Conservation (phyloP, 2,888 invertebrate species). For the Orchesellides sinensis region DNA sequence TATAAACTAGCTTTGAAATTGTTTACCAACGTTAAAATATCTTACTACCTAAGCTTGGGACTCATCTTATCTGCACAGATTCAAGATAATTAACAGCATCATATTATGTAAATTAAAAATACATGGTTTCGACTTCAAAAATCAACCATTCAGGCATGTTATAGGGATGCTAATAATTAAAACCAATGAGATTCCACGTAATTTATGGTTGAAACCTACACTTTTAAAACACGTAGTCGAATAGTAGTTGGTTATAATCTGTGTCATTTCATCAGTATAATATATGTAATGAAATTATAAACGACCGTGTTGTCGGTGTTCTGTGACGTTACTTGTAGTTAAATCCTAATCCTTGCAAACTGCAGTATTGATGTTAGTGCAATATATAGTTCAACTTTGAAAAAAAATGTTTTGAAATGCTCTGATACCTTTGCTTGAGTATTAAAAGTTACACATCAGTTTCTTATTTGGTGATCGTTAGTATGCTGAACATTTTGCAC, state of each 20-base stretch:
- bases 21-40: constrained; percentile 12
- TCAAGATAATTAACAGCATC: constrained; percentile 5
- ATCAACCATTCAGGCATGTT: too few species aligned
- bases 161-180: constrained; percentile 5
- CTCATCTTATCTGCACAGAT: constrained; percentile 24
- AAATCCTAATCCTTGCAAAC: neutral
- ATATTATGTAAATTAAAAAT: constrained; percentile 12
- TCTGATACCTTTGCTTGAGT: too few species aligned
- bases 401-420: neutral
- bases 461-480: too few species aligned
- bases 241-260: constrained; percentile 25
- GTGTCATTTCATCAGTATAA: constrained; percentile 21
- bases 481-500: too few species aligned
- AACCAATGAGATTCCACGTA: constrained; percentile 35
- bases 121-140: too few species aligned
- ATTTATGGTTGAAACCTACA: constrained; percentile 14
- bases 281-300: constrained; percentile 20
- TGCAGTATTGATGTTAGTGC: constrained; percentile 7
- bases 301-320: constrained; percentile 12
- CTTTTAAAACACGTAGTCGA: constrained; percentile 28
- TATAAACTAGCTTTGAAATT: constrained; percentile 30
- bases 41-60: constrained; percentile 24
- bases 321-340: constrained; percentile 1
- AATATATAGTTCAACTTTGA: neutral
- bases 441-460: too few species aligned